phyloP scores from a whole-genome alignment of 2,113 vertebrate species.

The Megalops atlanticus region DNA sequence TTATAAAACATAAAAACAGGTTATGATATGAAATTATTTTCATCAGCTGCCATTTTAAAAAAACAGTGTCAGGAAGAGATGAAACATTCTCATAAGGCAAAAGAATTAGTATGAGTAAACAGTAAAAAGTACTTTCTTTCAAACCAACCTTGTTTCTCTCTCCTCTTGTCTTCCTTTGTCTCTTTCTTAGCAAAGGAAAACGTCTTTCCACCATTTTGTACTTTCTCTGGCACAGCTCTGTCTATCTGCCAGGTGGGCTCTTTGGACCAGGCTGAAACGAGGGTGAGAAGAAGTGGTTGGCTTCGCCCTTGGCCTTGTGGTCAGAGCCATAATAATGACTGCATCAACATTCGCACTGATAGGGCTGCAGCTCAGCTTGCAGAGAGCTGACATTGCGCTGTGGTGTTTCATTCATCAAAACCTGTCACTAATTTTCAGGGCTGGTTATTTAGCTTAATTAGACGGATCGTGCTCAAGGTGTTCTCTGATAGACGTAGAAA shows the following conservation, averaged over 20 bases:
- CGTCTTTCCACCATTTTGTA: slow-evolving; percentile 45
- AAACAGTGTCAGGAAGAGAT: not conserved
- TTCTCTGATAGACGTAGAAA: too few relatives aligned
- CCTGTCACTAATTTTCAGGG: too few relatives aligned
- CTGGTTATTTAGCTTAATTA: too few relatives aligned
- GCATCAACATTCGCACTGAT: too few relatives aligned
- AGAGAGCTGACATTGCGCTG: too few relatives aligned
- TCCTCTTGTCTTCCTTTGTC: slow-evolving; percentile 56
- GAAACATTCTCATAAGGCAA: not conserved
- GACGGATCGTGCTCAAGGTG: too few relatives aligned
- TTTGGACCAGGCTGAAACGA: slow-evolving; percentile 41
- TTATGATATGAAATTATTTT: not conserved
- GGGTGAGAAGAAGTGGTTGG: slow-evolving; percentile 10
- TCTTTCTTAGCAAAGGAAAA: slow-evolving; percentile 69
- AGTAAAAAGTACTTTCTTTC: too few relatives aligned
- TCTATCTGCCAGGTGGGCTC: slow-evolving; percentile 38
- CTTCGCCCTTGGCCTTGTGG: too few relatives aligned
- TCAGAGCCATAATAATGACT: too few relatives aligned
- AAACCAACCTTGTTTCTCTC: slow-evolving; percentile 81
- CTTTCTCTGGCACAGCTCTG: slow-evolving; percentile 31
- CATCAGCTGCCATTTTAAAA: not conserved
- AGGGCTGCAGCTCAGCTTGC: too few relatives aligned
- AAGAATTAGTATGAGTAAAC: not conserved
- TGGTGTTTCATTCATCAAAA: too few relatives aligned
- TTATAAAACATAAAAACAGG: not conserved